These are phyloP conservation scores for Ficedula albicollis DNA, from an alignment of 2,797 vertebrate species.

Conservation along the genomic window DNA sequence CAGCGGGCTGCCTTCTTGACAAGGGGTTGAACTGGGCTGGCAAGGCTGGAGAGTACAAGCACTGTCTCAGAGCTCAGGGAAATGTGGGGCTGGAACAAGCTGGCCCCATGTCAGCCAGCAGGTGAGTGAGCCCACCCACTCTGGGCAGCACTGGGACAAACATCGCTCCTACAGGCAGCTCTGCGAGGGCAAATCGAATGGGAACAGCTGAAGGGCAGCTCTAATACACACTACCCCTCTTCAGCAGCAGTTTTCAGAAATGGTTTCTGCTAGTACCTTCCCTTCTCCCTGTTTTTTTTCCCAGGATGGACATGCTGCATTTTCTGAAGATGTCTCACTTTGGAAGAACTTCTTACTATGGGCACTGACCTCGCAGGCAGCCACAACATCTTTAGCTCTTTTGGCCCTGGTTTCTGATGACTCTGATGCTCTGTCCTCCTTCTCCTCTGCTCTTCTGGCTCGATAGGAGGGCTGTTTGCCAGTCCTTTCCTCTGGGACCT, in stretches of 20 bases:
- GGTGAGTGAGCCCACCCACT: neutral
- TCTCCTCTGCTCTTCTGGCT: neutral
- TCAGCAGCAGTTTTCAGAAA: neutral
- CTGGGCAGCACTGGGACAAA: neutral
- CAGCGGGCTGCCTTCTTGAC: rapidly evolving
- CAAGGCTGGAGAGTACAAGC: neutral
- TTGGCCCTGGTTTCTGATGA: neutral
- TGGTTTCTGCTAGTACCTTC: neutral
- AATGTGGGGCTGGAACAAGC: neutral
- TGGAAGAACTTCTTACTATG: neutral
- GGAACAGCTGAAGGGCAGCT: neutral
- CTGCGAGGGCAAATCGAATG: rapidly evolving
- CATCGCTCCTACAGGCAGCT: rapidly evolving
- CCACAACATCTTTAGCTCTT: rapidly evolving
- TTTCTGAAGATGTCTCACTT: neutral
- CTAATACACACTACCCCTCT: rapidly evolving
- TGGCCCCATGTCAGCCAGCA: neutral
- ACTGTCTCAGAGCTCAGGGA: neutral
- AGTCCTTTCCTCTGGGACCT: neutral
- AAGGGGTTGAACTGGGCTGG: neutral
- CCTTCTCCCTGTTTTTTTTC: neutral
- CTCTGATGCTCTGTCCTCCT: neutral
- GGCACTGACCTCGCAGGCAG: neutral
- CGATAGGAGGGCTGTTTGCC: rapidly evolving
- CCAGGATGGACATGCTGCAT: rapidly evolving